These are phyloP conservation scores for Scaptomyza flava DNA, from an alignment of 2,888 invertebrate species.

Conservation along the genomic window DNA sequence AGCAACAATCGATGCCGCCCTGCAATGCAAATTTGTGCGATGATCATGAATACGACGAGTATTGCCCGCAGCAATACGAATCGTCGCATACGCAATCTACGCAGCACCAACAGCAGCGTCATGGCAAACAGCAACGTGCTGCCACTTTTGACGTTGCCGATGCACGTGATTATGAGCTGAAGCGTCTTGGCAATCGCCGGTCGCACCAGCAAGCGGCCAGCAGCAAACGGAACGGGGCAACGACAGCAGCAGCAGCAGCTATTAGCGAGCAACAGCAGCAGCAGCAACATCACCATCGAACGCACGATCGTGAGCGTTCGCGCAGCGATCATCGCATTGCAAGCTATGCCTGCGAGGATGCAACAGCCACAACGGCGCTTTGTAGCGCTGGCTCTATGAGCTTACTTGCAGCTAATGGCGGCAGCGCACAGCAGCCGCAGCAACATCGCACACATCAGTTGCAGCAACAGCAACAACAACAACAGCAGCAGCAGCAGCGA, in stretches of 20 bases:
- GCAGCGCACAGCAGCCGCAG: constrained; percentile 51
- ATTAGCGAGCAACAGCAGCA: constrained; percentile 61
- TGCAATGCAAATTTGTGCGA: constrained; percentile 81
- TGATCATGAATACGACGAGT: constrained; percentile 83
- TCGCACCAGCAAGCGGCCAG: constrained; percentile 82
- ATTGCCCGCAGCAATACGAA: constrained; percentile 76
- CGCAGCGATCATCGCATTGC: constrained; percentile 82
- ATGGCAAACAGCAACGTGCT: constrained; percentile 71
- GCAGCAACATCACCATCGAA: constrained; percentile 70
- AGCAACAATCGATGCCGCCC: constrained; percentile 47
- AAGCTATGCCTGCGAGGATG: constrained; percentile 78
- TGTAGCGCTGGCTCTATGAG: constrained; percentile 69
- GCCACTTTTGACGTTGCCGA: constrained; percentile 83
- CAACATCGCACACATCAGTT: constrained; percentile 55
- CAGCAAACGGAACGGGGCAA: constrained; percentile 69
- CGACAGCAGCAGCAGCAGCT: constrained; percentile 53
- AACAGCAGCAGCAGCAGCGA: constrained; percentile 83
- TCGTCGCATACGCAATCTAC: constrained; percentile 25
- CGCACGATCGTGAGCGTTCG: constrained; percentile 78
- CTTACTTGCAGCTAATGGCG: constrained; percentile 42
- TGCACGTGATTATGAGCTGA: constrained; percentile 82
- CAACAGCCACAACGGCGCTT: constrained; percentile 29
- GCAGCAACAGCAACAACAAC: constrained; percentile 74
- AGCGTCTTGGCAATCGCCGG: constrained; percentile 81
- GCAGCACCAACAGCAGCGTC: constrained; percentile 43